phyloP scores from a whole-genome alignment of 2,113 vertebrate genomes.

The Mellivora capensis region DNA sequence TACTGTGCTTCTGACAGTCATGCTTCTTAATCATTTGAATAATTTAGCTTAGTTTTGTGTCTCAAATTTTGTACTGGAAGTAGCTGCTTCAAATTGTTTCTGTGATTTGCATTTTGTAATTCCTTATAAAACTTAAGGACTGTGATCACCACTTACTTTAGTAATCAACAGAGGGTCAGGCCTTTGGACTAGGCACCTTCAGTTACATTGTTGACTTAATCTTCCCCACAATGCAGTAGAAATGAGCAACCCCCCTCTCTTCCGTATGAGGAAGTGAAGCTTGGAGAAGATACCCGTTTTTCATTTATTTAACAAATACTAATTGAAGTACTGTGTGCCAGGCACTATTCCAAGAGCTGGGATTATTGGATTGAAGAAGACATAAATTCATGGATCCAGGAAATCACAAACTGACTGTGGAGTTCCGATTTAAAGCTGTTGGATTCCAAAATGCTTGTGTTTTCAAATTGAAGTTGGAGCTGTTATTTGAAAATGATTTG shows the following conservation, averaged over 20 bases:
- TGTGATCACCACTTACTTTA: background rate
- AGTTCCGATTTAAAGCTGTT: background rate
- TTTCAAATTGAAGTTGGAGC: background rate
- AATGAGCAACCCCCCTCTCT: background rate
- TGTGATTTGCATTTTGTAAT: background rate
- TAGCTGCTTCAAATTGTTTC: background rate
- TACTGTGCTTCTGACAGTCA: background rate
- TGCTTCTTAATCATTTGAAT: background rate
- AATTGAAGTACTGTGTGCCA: background rate
- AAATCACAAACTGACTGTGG: background rate
- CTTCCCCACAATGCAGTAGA: background rate
- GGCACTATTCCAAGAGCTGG: background rate
- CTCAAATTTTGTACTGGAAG: background rate
- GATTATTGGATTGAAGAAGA: background rate
- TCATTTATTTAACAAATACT: background rate
- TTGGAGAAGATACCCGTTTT: background rate
- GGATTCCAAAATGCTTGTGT: background rate
- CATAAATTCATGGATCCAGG: background rate
- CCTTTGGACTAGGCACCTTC: background rate
- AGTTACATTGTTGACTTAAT: background rate
- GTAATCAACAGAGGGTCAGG: background rate
- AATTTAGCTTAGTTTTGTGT: background rate
- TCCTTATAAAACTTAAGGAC: background rate
- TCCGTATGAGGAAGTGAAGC: background rate
- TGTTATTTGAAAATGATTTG: background rate